Conservation (phyloP, 2,113 vertebrate species). For the Boulengeromyrus knoepffleri region DNA sequence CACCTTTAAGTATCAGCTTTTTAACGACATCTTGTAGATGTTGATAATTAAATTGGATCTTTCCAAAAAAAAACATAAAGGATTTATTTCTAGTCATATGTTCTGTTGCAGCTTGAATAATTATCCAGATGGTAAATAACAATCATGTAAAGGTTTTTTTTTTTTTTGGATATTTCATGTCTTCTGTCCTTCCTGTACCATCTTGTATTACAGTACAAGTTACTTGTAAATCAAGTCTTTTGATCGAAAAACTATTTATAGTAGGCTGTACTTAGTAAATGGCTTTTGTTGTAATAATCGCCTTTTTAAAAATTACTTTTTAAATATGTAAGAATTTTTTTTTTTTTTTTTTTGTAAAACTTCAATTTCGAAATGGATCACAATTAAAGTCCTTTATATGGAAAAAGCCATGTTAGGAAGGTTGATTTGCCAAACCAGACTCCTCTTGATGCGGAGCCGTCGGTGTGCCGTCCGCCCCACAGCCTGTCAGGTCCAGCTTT, state of each 20-base stretch:
- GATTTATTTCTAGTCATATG: not conserved
- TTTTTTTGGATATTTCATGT: conserved; percentile 11
- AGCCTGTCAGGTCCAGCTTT: conserved; percentile 26
- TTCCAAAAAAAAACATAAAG: not conserved
- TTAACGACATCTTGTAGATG: not conserved
- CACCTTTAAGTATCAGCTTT: not conserved
- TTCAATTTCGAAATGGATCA: conserved; percentile 92
- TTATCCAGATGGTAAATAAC: conserved; percentile 12
- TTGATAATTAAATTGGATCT: not conserved
- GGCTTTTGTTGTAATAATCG: conserved; percentile 90
- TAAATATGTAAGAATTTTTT: conserved; percentile 95
- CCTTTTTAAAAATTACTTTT: conserved; percentile 90
- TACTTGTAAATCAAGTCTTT: conserved; percentile 91
- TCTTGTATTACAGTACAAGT: conserved; percentile 74
- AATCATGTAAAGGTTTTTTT: conserved; percentile 18
- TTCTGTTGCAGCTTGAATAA: conserved; percentile 36
- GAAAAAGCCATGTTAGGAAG: conserved; percentile 78
- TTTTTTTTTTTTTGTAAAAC: conserved; percentile 97
- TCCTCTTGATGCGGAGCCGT: conserved; percentile 65
- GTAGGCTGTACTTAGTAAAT: conserved; percentile 93
- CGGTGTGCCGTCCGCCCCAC: conserved; percentile 37
- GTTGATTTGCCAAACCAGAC: conserved; percentile 89
- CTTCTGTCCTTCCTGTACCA: conserved; percentile 56
- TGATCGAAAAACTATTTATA: conserved; percentile 85
- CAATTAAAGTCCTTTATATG: conserved; percentile 71